Percentiles rank a stretch among this genome's conserved stretches.
phyloP scores from a whole-genome alignment of 2,888 invertebrate species.

The Ormia ochracea region DNA sequence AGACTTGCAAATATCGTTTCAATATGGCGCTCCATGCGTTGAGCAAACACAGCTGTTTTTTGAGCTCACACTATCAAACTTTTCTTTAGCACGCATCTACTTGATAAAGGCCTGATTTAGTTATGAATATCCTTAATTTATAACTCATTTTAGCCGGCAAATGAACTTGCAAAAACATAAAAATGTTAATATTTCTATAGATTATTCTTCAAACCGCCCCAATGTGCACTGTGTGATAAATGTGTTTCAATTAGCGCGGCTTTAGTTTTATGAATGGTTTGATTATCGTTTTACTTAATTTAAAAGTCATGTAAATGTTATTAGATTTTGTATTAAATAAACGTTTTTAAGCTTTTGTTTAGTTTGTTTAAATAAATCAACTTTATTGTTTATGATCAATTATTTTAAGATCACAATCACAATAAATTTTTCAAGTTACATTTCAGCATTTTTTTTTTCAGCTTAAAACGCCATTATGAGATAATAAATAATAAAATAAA shows the following conservation, averaged over 20 bases:
- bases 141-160: too few species aligned
- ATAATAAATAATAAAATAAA: conserved; percentile 37
- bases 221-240: conserved; percentile 10
- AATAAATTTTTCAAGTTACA: not conserved
- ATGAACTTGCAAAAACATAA: not conserved
- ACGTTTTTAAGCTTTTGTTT: not conserved
- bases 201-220: not conserved
- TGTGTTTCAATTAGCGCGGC: not conserved
- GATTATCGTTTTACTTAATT: conserved; percentile 10
- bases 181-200: not conserved
- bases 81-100: too few species aligned
- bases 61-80: too few species aligned
- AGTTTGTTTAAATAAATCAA: conserved; percentile 11
- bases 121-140: too few species aligned
- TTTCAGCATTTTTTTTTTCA: conserved; percentile 21
- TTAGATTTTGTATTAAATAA: not conserved
- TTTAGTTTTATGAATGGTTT: conserved; percentile 5
- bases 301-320: conserved; percentile 16
- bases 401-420: conserved; percentile 51
- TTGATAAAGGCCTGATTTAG: too few species aligned
- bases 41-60: too few species aligned
- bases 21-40: too few species aligned
- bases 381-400: conserved; percentile 51
- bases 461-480: conserved; percentile 40
- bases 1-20: too few species aligned